Percentiles rank a stretch among this genome's conserved stretches.
These are phyloP conservation scores for Coleophora deauratella DNA, from an alignment of 2,888 invertebrate genomes.

Conservation along the genomic window DNA sequence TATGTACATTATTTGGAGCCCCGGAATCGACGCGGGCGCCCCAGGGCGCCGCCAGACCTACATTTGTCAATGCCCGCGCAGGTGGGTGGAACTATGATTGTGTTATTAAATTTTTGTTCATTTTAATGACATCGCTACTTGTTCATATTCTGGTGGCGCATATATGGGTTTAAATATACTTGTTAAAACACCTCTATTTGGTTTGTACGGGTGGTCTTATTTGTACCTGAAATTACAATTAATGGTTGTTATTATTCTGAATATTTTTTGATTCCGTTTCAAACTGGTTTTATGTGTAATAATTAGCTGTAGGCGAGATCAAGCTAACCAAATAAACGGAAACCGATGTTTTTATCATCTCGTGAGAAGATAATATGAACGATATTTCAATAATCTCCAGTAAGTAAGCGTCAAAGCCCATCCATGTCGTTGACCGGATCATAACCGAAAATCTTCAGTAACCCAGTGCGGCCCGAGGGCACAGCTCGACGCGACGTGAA, in stretches of 20 bases:
- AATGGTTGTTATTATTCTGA: background rate
- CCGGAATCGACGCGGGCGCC: constrained; percentile 27
- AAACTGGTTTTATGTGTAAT: too few species aligned
- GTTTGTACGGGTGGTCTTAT: background rate
- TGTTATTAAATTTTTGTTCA: constrained; percentile 58
- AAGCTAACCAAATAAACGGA: too few species aligned
- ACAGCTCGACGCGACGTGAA: constrained; percentile 52
- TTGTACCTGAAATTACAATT: too few species aligned
- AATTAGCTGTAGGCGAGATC: too few species aligned
- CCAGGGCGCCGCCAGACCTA: constrained; percentile 36
- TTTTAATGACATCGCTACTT: constrained; percentile 41
- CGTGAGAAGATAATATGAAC: constrained; percentile 8
- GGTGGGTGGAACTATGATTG: constrained; percentile 52
- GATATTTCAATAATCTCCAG: constrained; percentile 54
- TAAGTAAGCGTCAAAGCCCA: constrained; percentile 53
- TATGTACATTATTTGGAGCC: constrained; percentile 66
- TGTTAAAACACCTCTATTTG: too few species aligned
- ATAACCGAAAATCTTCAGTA: constrained; percentile 70
- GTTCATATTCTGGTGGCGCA: constrained; percentile 18
- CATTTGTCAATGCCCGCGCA: constrained; percentile 64
- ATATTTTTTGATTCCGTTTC: background rate
- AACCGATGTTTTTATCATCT: too few species aligned
- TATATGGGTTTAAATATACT: background rate
- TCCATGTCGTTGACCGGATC: constrained; percentile 69
- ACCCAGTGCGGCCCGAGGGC: constrained; percentile 51